Evolutionary conservation across 2,113 vertebrate species (phyloP), one percentile per base, ranked within the genome.

Genomic region (Otis tarda): DNA sequence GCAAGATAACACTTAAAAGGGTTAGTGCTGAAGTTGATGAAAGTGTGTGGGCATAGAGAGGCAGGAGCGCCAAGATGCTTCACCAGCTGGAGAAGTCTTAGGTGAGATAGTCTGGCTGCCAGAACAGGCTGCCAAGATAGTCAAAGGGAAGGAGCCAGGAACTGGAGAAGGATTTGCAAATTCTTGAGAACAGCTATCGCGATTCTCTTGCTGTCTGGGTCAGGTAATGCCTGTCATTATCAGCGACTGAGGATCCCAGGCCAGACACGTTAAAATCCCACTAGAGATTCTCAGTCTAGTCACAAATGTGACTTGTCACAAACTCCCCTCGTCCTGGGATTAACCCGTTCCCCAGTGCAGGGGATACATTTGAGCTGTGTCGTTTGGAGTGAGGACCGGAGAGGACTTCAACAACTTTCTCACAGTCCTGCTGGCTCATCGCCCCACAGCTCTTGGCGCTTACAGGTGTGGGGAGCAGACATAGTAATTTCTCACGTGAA

Each of bases 81-180:
- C 95, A 96, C 96, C 91, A 97, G 93, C 95, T 97, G 95, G 90
- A 96, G 90, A 87, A 94, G 94, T 90, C 90, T 95, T 95, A 95
- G 94, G 94, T 94, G 95, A 96, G 94, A 96, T 92, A 94, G 95
- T 94, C 94, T 97, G 96, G 95, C 95, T 96, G 95, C 96, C 95
- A 97, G 96, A 97, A 97, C 94, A 94, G 93, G 81, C 95, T 96
- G 96, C 96, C 95, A 97, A 97, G 87, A 94, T 76, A 97, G 95
- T 96, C 95, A 89, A 85, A 96, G 96, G 91, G 96, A 97, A 96
- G 90, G 91, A 97, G 95, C 94, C 92, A 95, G 96, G 96, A 95
- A 92, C 95, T 94, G 83, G 89, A 92, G 92, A 93, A 84, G 9
- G 87, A 91, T 95, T 94, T 94, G 94, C 92, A 85, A 87, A 92